phyloP scores from a whole-genome alignment of 1,140 invertebrate genomes.

The Pseudomyrmex cubaensis region DNA sequence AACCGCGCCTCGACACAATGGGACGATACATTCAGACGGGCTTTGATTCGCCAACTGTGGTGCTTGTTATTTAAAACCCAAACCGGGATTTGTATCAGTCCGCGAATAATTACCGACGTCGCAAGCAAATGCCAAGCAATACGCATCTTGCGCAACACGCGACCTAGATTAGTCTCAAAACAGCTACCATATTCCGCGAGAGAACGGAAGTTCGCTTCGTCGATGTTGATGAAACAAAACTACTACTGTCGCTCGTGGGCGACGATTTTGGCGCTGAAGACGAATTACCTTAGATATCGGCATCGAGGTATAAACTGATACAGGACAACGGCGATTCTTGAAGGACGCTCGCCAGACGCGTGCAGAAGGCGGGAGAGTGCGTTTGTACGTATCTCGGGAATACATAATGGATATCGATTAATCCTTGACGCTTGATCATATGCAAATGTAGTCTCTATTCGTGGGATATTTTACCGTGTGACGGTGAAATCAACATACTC shows the following conservation, averaged over 20 bases:
- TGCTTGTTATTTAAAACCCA: not conserved
- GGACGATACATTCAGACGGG: not conserved
- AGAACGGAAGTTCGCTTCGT: conserved; percentile 29
- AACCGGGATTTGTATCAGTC: not conserved
- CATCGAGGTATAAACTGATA: not conserved
- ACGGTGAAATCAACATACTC: not conserved
- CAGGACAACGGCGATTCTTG: not conserved
- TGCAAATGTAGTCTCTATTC: conserved; percentile 16
- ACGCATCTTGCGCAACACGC: conserved; percentile 15
- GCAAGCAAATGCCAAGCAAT: conserved; percentile 1
- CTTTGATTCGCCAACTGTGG: too few relatives aligned
- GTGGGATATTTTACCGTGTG: not conserved
- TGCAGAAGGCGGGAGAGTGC: not conserved
- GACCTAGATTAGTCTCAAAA: conserved; percentile 27
- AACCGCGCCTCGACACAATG: conserved; percentile 4
- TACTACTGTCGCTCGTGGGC: conserved; percentile 44
- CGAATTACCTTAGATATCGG: conserved; percentile 39
- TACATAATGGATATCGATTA: conserved; percentile 46
- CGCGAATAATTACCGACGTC: not conserved
- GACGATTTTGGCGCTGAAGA: conserved; percentile 59
- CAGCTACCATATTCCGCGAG: conserved; percentile 2
- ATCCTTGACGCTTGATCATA: conserved; percentile 7
- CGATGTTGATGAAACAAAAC: conserved; percentile 14
- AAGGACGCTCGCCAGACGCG: not conserved
- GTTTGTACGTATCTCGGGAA: not conserved